These are phyloP conservation scores for Ennomos quercinarius DNA, from an alignment of 2,888 invertebrate genomes.

Conservation along the genomic window DNA sequence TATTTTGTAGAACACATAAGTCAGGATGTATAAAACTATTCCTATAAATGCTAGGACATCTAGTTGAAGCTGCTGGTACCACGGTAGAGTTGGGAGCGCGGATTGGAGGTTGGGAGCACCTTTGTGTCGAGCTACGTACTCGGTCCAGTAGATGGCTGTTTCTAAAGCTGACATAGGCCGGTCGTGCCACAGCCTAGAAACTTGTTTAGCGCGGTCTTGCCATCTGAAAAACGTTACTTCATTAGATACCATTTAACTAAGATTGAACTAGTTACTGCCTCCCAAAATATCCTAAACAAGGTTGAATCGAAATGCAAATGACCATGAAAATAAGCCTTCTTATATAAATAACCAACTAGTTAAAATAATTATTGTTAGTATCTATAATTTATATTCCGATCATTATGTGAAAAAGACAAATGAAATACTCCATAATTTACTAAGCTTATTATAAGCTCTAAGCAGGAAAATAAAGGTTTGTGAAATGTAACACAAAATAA, in stretches of 20 bases:
- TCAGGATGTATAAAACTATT: constrained; percentile 64
- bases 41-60: constrained; percentile 74
- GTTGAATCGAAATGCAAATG: neutral
- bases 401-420: no score
- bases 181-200: constrained; percentile 82
- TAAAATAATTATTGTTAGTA: no score
- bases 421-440: no score
- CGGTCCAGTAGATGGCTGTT: constrained; percentile 85
- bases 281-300: constrained; percentile 2
- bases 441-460: no score
- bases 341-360: no score
- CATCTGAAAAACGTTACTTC: constrained; percentile 55
- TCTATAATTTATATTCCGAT: no score
- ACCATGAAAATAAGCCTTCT: neutral
- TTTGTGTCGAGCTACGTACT: constrained; percentile 80
- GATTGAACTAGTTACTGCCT: neutral
- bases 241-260: neutral
- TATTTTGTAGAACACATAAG: constrained; percentile 65
- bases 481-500: no score
- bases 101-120: constrained; percentile 74
- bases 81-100: constrained; percentile 62
- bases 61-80: constrained; percentile 72
- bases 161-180: constrained; percentile 81
- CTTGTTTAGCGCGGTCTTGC: constrained; percentile 69
- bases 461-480: no score